Evolutionary conservation across 2,888 invertebrate species (phyloP).

Genomic region (Hypomecis atomaria): DNA sequence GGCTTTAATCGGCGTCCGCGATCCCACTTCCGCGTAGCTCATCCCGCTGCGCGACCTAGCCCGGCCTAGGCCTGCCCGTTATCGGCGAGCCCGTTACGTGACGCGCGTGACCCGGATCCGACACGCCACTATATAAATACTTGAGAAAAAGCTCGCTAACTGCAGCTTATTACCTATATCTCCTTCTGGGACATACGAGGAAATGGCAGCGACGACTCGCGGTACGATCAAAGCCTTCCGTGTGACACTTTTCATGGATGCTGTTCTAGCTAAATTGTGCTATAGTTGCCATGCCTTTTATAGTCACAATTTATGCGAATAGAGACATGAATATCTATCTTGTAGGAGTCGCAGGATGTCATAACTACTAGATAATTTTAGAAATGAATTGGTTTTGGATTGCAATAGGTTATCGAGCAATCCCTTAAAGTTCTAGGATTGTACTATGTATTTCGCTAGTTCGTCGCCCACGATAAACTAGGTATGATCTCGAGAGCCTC

Average conservation of each 20-base stretch:
- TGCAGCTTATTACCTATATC: conserved; percentile 51
- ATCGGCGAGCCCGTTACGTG: conserved; percentile 79
- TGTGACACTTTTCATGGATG: background rate
- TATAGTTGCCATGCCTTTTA: too few species aligned
- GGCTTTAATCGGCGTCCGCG: conserved; percentile 67
- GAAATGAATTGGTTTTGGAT: too few species aligned
- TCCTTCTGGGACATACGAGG: conserved; percentile 29
- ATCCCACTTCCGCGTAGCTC: conserved; percentile 81
- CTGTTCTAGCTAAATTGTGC: too few species aligned
- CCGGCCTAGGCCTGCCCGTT: conserved; percentile 76
- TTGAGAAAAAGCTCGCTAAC: conserved; percentile 58
- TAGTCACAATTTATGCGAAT: too few species aligned
- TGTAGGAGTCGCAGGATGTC: too few species aligned
- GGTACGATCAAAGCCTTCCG: conserved; percentile 11
- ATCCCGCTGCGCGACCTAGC: conserved; percentile 82
- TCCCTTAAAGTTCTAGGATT: too few species aligned
- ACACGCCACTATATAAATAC: conserved; percentile 53
- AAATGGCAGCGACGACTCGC: conserved; percentile 9
- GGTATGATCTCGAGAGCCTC: too few species aligned
- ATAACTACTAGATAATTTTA: too few species aligned
- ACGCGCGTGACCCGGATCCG: conserved; percentile 81
- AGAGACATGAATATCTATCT: too few species aligned
- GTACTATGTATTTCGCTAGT: too few species aligned
- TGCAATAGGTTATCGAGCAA: too few species aligned
- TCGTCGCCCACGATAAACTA: too few species aligned